Base-by-base conservation (phyloP, 2,113 vertebrate genomes). In the Brachionichthys hirsutus region DNA sequence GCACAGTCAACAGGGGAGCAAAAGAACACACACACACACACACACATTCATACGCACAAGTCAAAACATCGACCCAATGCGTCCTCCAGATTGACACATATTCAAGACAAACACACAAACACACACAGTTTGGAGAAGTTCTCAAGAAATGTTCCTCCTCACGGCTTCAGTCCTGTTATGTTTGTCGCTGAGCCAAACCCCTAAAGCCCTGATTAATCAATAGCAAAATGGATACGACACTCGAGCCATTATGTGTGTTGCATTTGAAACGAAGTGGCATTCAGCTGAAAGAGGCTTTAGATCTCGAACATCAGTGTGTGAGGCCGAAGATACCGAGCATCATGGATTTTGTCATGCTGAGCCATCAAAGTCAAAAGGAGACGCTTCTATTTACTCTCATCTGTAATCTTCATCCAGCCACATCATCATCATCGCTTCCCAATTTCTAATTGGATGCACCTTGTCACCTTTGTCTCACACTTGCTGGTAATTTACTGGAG, bases 1-100 rank as follows among this genome's bases (percentile, higher is more conserved):
- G 14, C 70, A 73, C 65, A 80, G 79, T 83, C 87, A 84, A 85
- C 85, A 76, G 84, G 84, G 75, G 71, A 81, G 75, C 77, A 53
- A 58, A 62, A 61, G 73, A 75, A 48, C 62, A 69, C 75, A 74
- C 76, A 68, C 61, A 73, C 11, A n/a, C 22, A 54, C 59, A 46
- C 48, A 48, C 43, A 56, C 4, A 60, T 10, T 12, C 12, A 10
- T n/a, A n/a, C n/a, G n/a, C n/a, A n/a, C n/a, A n/a, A n/a, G n/a
- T n/a, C n/a, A n/a, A n/a, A n/a, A n/a, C n/a, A n/a, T n/a, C n/a
- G n/a, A n/a, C n/a, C n/a, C n/a, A n/a, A n/a, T n/a, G n/a, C n/a
- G n/a, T 38, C 12, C 12, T 68, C 16, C 58, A 60, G 49, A 54
- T 54, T 73, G 47, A 61, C 68, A 67, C 52, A 6, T 52, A 64